Conservation (phyloP, 1,140 invertebrate species). For the Ylistrum balloti region DNA sequence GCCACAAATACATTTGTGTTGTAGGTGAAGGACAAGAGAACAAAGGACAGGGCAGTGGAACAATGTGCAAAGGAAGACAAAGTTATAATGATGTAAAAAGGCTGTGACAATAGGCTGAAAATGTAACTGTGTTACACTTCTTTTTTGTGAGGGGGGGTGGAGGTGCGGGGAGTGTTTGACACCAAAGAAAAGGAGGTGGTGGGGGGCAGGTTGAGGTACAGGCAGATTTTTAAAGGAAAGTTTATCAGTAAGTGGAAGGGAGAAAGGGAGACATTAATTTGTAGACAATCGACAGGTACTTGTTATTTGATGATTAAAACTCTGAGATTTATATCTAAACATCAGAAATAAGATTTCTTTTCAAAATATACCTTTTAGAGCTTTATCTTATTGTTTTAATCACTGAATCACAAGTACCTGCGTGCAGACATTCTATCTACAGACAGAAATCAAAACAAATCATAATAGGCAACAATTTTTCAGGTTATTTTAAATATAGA, state of each 20-base stretch:
- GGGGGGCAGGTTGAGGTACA: background rate
- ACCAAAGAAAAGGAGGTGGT: background rate
- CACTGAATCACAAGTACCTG: too few relatives aligned
- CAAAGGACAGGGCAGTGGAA: background rate
- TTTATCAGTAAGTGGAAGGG: background rate
- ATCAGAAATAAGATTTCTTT: too few relatives aligned
- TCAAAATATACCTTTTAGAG: too few relatives aligned
- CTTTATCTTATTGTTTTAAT: too few relatives aligned
- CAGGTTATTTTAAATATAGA: too few relatives aligned
- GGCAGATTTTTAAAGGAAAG: background rate
- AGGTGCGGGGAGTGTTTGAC: background rate
- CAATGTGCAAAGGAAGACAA: background rate
- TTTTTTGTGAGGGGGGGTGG: background rate
- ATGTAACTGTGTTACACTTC: too few relatives aligned
- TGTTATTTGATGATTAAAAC: too few relatives aligned
- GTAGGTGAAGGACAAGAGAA: background rate
- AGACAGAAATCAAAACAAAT: too few relatives aligned
- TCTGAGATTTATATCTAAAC: too few relatives aligned
- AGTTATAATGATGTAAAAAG: background rate
- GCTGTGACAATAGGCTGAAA: too few relatives aligned
- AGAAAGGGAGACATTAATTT: background rate
- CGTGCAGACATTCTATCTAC: too few relatives aligned
- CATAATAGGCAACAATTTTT: too few relatives aligned
- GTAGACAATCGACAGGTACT: background rate
- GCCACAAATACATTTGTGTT: background rate